Evolutionary conservation across 1,140 invertebrate genomes (phyloP).

Genomic region (Aphelenchoides fujianensis): DNA sequence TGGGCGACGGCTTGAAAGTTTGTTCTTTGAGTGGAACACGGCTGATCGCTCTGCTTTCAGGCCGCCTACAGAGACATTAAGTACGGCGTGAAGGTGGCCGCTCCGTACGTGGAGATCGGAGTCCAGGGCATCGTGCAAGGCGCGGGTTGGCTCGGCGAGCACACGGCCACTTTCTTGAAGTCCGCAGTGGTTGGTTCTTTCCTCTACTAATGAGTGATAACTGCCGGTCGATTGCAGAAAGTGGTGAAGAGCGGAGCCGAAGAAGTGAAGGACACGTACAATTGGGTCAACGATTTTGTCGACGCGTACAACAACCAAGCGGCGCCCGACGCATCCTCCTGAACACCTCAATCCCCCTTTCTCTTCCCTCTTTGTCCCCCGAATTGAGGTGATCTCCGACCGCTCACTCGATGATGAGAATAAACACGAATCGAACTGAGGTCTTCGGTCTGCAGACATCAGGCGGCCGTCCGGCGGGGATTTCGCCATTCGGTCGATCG

Average conservation of each 20-base stretch:
- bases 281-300: neutral
- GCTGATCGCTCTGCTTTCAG: neutral
- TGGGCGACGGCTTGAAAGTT: neutral
- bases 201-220: too few species aligned
- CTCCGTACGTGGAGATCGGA: neutral
- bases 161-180: neutral
- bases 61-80: neutral
- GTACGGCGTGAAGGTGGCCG: neutral
- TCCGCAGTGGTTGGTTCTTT: neutral
- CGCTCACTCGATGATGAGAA: neutral
- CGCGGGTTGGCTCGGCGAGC: neutral
- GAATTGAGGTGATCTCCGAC: too few species aligned
- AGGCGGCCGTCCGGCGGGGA: too few species aligned
- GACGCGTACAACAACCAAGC: neutral
- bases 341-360: neutral
- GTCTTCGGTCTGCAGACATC: neutral
- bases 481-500: too few species aligned
- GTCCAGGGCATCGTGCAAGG: neutral
- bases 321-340: neutral
- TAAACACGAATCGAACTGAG: neutral
- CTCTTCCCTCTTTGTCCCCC: too few species aligned
- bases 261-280: neutral
- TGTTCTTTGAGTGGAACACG: neutral
- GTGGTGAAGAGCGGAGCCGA: neutral
- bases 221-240: too few species aligned